phyloP scores from a whole-genome alignment of 1,140 invertebrate species.

The Diorhabda carinulata region DNA sequence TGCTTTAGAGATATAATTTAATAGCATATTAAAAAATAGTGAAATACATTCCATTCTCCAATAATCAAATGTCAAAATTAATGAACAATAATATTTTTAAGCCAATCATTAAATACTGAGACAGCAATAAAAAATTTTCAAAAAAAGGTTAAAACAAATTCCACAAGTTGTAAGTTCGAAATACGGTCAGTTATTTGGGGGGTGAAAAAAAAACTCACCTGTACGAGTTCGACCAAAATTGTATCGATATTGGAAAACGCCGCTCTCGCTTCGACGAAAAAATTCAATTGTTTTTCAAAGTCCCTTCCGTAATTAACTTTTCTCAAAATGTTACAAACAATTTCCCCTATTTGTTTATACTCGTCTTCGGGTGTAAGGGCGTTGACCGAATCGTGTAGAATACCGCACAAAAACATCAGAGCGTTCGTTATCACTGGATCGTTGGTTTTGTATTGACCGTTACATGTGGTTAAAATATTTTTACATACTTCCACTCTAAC shows the following conservation, averaged over 20 bases:
- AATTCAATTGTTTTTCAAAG: constrained; percentile 86
- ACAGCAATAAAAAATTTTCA: too few species aligned
- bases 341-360: constrained; percentile 74
- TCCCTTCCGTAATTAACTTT: constrained; percentile 78
- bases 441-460: constrained; percentile 52
- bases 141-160: too few species aligned
- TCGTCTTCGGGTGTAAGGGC: constrained; percentile 93
- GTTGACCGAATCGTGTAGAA: constrained; percentile 89
- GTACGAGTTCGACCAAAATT: constrained; percentile 79
- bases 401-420: constrained; percentile 80
- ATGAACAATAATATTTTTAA: too few species aligned
- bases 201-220: constrained; percentile 53
- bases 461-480: constrained; percentile 69
- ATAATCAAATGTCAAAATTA: too few species aligned
- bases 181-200: too few species aligned
- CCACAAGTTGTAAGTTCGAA: too few species aligned
- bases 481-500: constrained; percentile 82
- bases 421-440: constrained; percentile 85
- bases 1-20: too few species aligned
- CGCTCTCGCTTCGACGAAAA: constrained; percentile 87
- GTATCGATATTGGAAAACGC: constrained; percentile 86
- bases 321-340: constrained; percentile 78
- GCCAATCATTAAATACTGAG: too few species aligned
- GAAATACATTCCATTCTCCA: too few species aligned
- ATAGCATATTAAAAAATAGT: too few species aligned